phyloP scores from a whole-genome alignment of 2,113 vertebrate genomes.

The Patagioenas fasciata region DNA sequence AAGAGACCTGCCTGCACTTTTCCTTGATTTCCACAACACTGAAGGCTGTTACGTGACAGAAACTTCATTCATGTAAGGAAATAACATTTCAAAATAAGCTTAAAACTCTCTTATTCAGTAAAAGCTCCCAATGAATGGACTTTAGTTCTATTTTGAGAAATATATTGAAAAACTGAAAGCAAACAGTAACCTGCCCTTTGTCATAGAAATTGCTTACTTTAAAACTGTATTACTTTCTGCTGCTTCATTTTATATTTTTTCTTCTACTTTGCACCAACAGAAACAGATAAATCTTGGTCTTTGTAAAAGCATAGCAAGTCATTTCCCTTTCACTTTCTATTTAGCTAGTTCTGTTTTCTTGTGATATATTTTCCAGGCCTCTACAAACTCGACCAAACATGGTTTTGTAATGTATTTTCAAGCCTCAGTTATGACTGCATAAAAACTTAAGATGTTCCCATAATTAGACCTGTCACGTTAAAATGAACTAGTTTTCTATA shows the following conservation, averaged over 20 bases:
- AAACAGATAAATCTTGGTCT: not conserved
- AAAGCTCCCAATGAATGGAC: not conserved
- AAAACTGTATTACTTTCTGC: not conserved
- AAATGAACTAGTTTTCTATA: not conserved
- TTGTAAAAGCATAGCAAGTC: not conserved
- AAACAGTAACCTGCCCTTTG: not conserved
- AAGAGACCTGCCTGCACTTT: not conserved
- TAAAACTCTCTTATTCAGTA: not conserved
- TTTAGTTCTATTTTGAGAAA: not conserved
- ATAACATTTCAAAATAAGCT: not conserved
- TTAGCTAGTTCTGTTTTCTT: not conserved
- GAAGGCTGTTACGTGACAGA: not conserved
- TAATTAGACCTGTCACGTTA: not conserved
- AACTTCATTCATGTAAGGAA: not conserved
- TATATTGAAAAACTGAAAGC: not conserved
- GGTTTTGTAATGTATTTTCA: not conserved
- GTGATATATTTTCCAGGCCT: not conserved
- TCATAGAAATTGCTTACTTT: slow-evolving; percentile 23
- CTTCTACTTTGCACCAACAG: not conserved
- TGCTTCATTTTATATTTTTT: not conserved
- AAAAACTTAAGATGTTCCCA: not conserved
- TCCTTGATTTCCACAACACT: not conserved
- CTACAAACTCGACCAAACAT: not conserved
- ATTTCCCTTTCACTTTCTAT: not conserved
- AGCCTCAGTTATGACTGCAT: not conserved